Conservation (phyloP, 2,888 invertebrate genomes). For the Drosophila ezoana region DNA sequence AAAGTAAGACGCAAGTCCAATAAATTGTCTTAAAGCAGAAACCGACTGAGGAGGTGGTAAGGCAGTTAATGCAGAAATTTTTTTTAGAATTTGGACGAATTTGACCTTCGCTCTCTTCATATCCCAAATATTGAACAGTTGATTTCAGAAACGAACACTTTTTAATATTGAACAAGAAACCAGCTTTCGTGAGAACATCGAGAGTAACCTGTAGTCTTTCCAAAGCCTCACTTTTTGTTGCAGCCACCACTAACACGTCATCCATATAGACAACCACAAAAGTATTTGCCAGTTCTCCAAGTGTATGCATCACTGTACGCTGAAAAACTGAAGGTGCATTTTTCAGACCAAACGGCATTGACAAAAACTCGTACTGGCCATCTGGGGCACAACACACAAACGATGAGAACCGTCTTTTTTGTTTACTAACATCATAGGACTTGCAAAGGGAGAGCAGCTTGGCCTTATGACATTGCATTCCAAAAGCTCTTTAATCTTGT, state of each 20-base stretch:
- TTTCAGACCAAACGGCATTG: background rate
- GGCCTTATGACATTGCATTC: no score
- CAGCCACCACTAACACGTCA: background rate
- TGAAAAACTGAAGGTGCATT: background rate
- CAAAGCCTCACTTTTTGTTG: no score
- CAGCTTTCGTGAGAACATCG: background rate
- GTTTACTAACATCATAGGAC: no score
- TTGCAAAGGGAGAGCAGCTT: no score
- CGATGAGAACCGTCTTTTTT: no score
- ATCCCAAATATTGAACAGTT: no score
- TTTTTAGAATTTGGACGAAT: no score
- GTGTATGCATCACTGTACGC: background rate
- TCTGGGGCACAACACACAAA: background rate
- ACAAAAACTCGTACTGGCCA: background rate
- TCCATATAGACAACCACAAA: background rate
- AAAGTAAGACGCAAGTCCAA: no score
- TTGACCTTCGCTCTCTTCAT: no score
- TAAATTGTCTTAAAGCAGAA: background rate
- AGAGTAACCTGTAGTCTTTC: background rate
- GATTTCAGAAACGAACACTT: no score
- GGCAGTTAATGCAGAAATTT: background rate
- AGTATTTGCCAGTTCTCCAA: background rate
- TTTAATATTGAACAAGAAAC: no score
- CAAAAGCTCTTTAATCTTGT: background rate
- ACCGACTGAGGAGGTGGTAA: background rate